Evolutionary conservation across 2,888 invertebrate species (phyloP).

Genomic region (Prosopocoilus inquinatus): DNA sequence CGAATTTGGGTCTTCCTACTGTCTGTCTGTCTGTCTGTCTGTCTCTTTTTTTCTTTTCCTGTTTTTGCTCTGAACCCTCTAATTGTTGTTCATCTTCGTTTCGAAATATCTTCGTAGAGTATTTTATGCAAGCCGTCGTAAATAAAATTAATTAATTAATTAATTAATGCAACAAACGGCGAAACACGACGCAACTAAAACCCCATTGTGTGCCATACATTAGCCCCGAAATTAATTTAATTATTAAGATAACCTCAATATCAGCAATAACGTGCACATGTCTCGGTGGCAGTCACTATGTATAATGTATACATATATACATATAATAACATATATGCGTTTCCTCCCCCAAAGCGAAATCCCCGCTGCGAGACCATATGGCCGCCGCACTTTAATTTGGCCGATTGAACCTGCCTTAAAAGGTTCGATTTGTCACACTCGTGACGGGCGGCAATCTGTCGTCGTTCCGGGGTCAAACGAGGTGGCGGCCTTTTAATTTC

Average conservation of each 20-base stretch:
- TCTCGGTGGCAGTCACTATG: neutral
- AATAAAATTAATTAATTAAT: too few species aligned
- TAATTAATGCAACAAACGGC: too few species aligned
- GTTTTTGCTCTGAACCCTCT: too few species aligned
- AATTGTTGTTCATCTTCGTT: too few species aligned
- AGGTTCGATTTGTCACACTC: slow-evolving; percentile 47
- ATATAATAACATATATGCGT: too few species aligned
- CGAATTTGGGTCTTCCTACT: too few species aligned
- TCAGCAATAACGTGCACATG: neutral
- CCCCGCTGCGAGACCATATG: slow-evolving; percentile 42
- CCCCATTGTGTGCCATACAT: neutral
- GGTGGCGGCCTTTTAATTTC: too few species aligned
- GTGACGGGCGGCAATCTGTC: slow-evolving; percentile 44
- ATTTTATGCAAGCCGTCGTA: too few species aligned
- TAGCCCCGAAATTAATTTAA: neutral
- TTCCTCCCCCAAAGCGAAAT: neutral
- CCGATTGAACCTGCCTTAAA: slow-evolving; percentile 42
- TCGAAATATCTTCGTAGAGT: too few species aligned
- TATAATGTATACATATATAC: neutral
- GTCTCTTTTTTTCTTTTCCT: too few species aligned
- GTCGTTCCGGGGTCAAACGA: slow-evolving; percentile 15
- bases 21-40: too few species aligned
- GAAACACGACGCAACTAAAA: too few species aligned
- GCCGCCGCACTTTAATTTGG: slow-evolving; percentile 41
- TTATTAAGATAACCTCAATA: slow-evolving; percentile 1